Evolutionary conservation across 2,113 vertebrate species (phyloP), one percentile per base, ranked within the genome.

Genomic region (Phaethornis superciliosus): DNA sequence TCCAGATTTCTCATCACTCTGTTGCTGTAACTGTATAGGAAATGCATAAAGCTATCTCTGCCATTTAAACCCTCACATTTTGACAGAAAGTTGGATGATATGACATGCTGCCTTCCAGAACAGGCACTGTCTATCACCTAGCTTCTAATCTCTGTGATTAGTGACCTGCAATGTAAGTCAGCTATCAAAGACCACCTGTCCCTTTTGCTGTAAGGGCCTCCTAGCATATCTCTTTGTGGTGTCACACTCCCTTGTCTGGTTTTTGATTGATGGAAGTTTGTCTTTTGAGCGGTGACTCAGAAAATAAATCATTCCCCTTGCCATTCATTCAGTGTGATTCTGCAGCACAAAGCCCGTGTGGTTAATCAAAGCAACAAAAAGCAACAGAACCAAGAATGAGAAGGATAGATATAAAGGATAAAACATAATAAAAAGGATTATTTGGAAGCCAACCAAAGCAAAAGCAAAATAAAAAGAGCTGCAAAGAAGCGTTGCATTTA

Each of bases 181-280:
- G 84, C 92, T 93, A 92, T 95, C 90, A 95, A 96, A 96, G 94
- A 92, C 94, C 95, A 95, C 96, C 95, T 95, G 92, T 95, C 94
- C 92, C 84, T 91, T 87, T 81, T 81, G 89, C 91, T 93, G 69
- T 82, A 91, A 94, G 93, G 8, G 2, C 81, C 75, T 96, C 90
- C 94, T 90, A 82, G 92, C 75, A 92, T 88, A 92, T 89, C 68
- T 0, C 79, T 91, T 58, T 81, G 87, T 81, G 87, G 92, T 96
- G 92, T 94, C 95, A 94, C 93, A 70, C 84, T 94, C 82, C 78
- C 94, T 94, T 94, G 87, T 93, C 88, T 94, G 78, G 27, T 12
- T 88, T 94, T 95, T 97, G 95, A 97, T 97, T 95, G 96, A 97
- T 96, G 92, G 78, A 91, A 89, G 92, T 94, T 96, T 96, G 92